Conservation (phyloP, 2,888 invertebrate species). For the Caenorhabditis sp. region DNA sequence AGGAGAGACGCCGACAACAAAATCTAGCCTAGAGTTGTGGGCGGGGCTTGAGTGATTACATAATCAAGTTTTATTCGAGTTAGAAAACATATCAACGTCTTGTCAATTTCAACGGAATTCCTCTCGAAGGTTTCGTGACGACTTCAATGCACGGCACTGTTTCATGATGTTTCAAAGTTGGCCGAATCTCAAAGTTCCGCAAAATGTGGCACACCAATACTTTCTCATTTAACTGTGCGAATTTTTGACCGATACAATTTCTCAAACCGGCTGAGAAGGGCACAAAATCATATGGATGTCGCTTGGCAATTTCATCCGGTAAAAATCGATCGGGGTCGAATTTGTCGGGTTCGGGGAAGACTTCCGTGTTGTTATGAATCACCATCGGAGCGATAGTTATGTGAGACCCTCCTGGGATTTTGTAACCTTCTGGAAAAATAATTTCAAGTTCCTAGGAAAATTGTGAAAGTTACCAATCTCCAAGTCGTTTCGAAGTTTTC, state of each 20-base stretch:
- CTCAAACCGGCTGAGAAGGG: slow-evolving; percentile 65
- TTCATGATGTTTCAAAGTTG: slow-evolving; percentile 8
- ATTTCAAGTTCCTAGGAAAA: neutral
- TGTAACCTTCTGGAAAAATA: slow-evolving; percentile 18
- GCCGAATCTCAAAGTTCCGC: slow-evolving; percentile 20
- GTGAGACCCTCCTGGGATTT: slow-evolving; percentile 16
- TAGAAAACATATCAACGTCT: slow-evolving; percentile 3
- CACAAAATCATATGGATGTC: slow-evolving; percentile 59
- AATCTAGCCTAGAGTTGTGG: no score
- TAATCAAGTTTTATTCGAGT: no score
- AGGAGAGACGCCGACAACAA: no score
- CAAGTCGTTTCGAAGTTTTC: slow-evolving; percentile 47
- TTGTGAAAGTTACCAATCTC: slow-evolving; percentile 14
- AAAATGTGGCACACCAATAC: slow-evolving; percentile 31
- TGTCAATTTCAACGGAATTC: slow-evolving; percentile 28
- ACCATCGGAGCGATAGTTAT: slow-evolving; percentile 18
- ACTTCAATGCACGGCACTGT: slow-evolving; percentile 23
- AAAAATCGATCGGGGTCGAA: slow-evolving; percentile 73
- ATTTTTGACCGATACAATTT: slow-evolving; percentile 71
- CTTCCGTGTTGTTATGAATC: slow-evolving; percentile 23
- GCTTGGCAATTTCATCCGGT: slow-evolving; percentile 64
- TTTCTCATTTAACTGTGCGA: slow-evolving; percentile 73
- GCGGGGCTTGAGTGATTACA: no score
- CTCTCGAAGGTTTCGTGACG: slow-evolving; percentile 28
- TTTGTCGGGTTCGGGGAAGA: slow-evolving; percentile 67